phyloP scores from a whole-genome alignment of 2,888 invertebrate species.

The Odontocolon sp. region DNA sequence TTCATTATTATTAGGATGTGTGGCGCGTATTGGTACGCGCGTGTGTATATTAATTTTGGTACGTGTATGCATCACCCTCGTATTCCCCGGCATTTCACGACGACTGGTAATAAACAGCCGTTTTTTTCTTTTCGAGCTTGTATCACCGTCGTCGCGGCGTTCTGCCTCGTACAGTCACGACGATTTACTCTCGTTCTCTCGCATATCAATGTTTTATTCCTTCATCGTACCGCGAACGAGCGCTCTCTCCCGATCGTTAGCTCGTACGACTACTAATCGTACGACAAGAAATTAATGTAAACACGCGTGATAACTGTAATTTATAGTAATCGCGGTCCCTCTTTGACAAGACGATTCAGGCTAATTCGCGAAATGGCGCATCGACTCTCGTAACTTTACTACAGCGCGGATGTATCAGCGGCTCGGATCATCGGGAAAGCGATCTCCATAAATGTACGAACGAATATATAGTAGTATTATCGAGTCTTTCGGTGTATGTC shows the following conservation, averaged over 20 bases:
- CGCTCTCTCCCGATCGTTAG: slow-evolving; percentile 22
- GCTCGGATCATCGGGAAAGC: no score
- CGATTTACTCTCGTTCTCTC: slow-evolving; percentile 15
- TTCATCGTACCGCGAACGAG: slow-evolving; percentile 38
- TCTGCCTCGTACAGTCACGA: slow-evolving; percentile 24
- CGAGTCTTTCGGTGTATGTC: slow-evolving; percentile 2
- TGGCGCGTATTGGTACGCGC: slow-evolving; percentile 17
- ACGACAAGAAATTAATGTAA: slow-evolving; percentile 78
- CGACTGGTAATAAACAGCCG: slow-evolving; percentile 67
- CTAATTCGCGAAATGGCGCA: slow-evolving; percentile 59
- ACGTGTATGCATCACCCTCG: slow-evolving; percentile 41
- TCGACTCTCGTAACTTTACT: slow-evolving; percentile 57
- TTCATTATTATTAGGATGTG: slow-evolving; percentile 50
- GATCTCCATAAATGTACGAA: no score
- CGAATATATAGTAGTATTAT: no score
- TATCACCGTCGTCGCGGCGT: slow-evolving; percentile 54
- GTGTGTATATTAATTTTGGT: slow-evolving; percentile 46
- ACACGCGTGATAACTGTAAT: slow-evolving; percentile 75
- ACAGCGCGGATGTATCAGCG: no score
- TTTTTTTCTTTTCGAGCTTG: slow-evolving; percentile 66
- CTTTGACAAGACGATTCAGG: slow-evolving; percentile 61
- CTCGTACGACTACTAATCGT: slow-evolving; percentile 75
- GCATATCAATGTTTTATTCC: slow-evolving; percentile 28
- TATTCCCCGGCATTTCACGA: slow-evolving; percentile 46
- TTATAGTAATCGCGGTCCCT: slow-evolving; percentile 71